phyloP scores from a whole-genome alignment of 2,888 invertebrate genomes.

The Drosophila pegasa region DNA sequence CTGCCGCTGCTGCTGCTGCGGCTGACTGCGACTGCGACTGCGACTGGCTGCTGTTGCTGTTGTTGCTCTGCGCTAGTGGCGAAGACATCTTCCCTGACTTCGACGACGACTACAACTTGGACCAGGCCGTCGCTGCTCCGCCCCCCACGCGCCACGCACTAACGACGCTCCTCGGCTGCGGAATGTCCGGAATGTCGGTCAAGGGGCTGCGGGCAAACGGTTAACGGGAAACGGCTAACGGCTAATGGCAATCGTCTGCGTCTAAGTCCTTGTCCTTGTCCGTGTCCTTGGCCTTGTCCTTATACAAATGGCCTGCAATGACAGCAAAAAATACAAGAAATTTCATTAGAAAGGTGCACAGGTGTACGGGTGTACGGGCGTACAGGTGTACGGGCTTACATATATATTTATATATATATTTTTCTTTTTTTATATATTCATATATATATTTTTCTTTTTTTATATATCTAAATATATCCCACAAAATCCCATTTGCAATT shows the following conservation, averaged over 20 bases:
- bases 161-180: constrained; percentile 11
- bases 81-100: constrained; percentile 66
- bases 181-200: constrained; percentile 3
- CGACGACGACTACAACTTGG: constrained; percentile 17
- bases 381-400: too few species aligned
- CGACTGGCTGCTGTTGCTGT: constrained; percentile 67
- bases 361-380: neutral
- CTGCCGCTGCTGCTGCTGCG: constrained; percentile 48
- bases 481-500: constrained; percentile 6
- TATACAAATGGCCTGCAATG: constrained; percentile 22
- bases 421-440: neutral
- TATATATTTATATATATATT: neutral
- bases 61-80: constrained; percentile 74
- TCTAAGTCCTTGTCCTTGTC: neutral
- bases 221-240: neutral
- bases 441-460: too few species aligned
- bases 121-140: constrained; percentile 31
- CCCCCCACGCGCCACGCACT: constrained; percentile 28
- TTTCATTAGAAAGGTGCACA: constrained; percentile 6
- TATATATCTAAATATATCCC: neutral
- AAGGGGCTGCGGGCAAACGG: constrained; percentile 1
- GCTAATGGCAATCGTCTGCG: constrained; percentile 5
- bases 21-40: constrained; percentile 45
- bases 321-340: constrained; percentile 7
- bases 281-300: constrained; percentile 7